Conservation (phyloP, 2,797 vertebrate species). For the Decapterus maruadsi region DNA sequence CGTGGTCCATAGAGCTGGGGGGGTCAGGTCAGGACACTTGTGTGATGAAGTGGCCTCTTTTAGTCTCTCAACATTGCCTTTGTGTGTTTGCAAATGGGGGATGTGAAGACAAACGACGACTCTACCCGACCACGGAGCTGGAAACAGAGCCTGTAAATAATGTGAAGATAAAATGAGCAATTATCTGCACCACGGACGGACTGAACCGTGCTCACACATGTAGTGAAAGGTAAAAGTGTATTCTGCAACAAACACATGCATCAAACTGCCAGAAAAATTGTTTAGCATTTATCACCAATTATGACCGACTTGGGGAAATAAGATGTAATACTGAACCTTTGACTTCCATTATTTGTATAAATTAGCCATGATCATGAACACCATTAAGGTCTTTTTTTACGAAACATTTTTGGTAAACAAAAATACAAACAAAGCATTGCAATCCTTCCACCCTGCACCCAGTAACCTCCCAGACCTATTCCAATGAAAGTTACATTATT, state of each 20-base stretch:
- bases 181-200: too few relatives aligned
- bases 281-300: too few relatives aligned
- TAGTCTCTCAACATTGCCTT: conserved; percentile 26
- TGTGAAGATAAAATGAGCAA: neutral
- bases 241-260: neutral
- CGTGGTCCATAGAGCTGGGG: conserved; percentile 6
- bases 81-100: conserved; percentile 46
- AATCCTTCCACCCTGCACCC: too few relatives aligned
- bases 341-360: too few relatives aligned
- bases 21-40: conserved; percentile 54
- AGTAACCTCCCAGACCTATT: too few relatives aligned
- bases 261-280: too few relatives aligned
- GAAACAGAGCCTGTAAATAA: neutral
- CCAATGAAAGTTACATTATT: too few relatives aligned
- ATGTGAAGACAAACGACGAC: conserved; percentile 21
- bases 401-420: too few relatives aligned
- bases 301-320: neutral
- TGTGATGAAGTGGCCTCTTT: conserved; percentile 50
- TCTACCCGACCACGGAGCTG: conserved; percentile 5
- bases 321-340: neutral
- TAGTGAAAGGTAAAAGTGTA: neutral
- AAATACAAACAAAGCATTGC: too few relatives aligned
- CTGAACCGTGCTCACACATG: neutral
- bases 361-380: too few relatives aligned
- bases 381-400: too few relatives aligned